Percentiles rank a stretch among this genome's conserved stretches.
Evolutionary conservation across 2,797 vertebrate genomes (phyloP).

Genomic region (Hippocampus kuda): DNA sequence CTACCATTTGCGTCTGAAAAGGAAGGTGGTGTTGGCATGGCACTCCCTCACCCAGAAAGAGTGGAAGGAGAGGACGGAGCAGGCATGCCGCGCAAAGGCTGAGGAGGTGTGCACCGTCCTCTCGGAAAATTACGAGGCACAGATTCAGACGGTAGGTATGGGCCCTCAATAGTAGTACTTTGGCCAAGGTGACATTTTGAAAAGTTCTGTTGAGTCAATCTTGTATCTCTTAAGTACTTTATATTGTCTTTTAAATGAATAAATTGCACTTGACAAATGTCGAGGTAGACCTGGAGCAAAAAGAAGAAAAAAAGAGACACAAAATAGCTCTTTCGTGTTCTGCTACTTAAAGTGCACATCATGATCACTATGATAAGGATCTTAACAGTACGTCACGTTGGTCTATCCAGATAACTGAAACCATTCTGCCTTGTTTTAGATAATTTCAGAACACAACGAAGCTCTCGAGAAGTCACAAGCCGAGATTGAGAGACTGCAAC

Average conservation of each 20-base stretch:
- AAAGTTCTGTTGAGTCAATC: neutral
- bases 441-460: slow-evolving; percentile 47
- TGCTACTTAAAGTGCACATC: neutral
- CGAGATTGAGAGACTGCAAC: slow-evolving; percentile 76
- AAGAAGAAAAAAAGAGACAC: too few species aligned
- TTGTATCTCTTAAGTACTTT: neutral
- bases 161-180: neutral
- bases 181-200: neutral
- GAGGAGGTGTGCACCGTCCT: slow-evolving; percentile 82
- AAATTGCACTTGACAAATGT: neutral
- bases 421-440: neutral
- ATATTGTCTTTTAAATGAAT: neutral
- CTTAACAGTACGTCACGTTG: too few species aligned
- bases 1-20: slow-evolving; percentile 73
- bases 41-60: slow-evolving; percentile 64
- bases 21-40: slow-evolving; percentile 82
- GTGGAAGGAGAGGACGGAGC: slow-evolving; percentile 82
- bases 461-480: slow-evolving; percentile 72
- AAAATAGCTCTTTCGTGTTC: neutral
- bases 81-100: slow-evolving; percentile 78
- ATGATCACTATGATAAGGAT: neutral
- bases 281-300: neutral
- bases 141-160: slow-evolving; percentile 73
- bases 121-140: slow-evolving; percentile 78
- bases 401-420: too few species aligned